Evolutionary conservation across 2,888 invertebrate species (phyloP).

Genomic region (Hermodice carunculata): DNA sequence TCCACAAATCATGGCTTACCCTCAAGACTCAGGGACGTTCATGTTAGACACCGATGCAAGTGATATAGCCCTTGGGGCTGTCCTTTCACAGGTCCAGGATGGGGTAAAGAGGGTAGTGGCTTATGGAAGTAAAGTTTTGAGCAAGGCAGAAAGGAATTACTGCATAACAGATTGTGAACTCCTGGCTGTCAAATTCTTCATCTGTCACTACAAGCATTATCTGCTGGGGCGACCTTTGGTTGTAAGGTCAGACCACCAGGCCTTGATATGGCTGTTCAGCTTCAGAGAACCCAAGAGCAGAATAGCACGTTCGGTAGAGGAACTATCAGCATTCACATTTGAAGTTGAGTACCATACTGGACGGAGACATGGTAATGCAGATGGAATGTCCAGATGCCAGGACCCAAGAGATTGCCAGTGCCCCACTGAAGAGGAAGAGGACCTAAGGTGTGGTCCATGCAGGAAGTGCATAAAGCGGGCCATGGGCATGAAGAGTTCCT

Average conservation of each 20-base stretch:
- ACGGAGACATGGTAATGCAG: constrained; percentile 3
- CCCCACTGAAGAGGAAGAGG: neutral
- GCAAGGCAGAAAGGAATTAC: constrained; percentile 29
- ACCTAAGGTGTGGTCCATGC: constrained; percentile 8
- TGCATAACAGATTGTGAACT: too few relatives aligned
- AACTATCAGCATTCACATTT: neutral
- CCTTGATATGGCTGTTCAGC: too few relatives aligned
- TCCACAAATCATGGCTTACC: constrained; percentile 24
- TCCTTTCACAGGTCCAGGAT: constrained; percentile 26
- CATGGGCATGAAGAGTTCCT: neutral
- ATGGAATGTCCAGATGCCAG: constrained; percentile 4
- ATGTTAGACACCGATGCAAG: constrained; percentile 34
- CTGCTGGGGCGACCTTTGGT: too few relatives aligned
- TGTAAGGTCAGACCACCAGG: too few relatives aligned
- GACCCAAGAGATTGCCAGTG: constrained; percentile 1
- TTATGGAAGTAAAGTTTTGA: constrained; percentile 24
- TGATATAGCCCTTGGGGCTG: constrained; percentile 24
- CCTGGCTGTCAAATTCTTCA: too few relatives aligned
- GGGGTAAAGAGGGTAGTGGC: constrained; percentile 27
- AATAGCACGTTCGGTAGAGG: neutral
- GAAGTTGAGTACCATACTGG: neutral
- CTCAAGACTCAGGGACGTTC: neutral
- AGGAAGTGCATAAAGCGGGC: neutral
- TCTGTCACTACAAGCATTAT: too few relatives aligned
- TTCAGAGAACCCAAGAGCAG: too few relatives aligned